Evolutionary conservation across 2,797 vertebrate genomes (phyloP).

Genomic region (Xenentodon cancila): DNA sequence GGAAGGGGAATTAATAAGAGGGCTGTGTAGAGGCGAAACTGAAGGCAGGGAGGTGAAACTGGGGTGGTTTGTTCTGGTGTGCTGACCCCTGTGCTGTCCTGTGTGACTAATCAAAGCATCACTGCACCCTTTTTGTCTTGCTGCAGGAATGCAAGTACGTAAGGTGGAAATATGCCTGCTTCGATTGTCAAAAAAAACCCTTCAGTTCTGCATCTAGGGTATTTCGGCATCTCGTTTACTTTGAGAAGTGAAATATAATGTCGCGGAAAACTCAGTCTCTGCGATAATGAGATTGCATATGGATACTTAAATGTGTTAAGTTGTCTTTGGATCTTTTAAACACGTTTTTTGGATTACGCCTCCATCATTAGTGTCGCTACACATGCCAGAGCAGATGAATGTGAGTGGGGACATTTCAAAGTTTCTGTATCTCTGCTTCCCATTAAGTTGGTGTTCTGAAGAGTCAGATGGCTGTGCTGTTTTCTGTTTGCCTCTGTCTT

Average conservation of each 20-base stretch:
- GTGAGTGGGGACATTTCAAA: conserved; percentile 62
- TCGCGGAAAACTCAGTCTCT: too few species aligned
- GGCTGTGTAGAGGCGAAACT: conserved; percentile 50
- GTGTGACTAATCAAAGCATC: conserved; percentile 76
- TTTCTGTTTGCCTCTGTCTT: conserved; percentile 64
- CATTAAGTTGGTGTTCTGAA: conserved; percentile 60
- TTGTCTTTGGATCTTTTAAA: conserved; percentile 12
- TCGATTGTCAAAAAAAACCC: conserved; percentile 45
- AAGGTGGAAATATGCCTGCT: conserved; percentile 55
- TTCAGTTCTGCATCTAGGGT: too few species aligned
- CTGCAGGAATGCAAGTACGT: conserved; percentile 55
- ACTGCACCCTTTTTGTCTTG: conserved; percentile 67
- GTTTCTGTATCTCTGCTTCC: conserved; percentile 65
- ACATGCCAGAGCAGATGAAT: conserved; percentile 68
- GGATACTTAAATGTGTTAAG: conserved; percentile 20
- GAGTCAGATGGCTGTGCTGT: conserved; percentile 55
- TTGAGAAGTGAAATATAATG: not conserved
- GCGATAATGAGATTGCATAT: conserved; percentile 14
- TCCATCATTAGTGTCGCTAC: conserved; percentile 56
- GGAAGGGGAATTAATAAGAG: conserved; percentile 65
- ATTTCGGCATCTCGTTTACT: conserved; percentile 11
- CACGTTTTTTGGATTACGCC: conserved; percentile 58
- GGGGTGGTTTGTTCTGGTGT: conserved; percentile 72
- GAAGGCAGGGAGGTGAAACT: conserved; percentile 65
- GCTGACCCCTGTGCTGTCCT: conserved; percentile 75